Conservation (phyloP, 2,113 vertebrate genomes). For the Psephotus haematonotus region DNA sequence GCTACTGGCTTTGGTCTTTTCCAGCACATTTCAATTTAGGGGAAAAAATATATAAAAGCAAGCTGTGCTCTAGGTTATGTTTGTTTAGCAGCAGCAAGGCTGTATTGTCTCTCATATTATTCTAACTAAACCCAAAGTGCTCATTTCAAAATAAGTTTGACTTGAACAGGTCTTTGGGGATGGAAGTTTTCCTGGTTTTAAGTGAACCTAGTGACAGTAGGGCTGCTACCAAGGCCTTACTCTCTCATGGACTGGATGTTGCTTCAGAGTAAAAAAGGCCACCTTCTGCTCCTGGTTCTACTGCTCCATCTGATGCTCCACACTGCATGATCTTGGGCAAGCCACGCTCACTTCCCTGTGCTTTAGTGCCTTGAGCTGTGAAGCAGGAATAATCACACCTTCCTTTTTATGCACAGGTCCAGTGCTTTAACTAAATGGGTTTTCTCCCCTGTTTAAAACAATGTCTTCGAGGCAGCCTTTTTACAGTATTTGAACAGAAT, state of each 20-base stretch:
- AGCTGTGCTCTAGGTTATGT: neutral
- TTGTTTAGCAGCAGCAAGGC: neutral
- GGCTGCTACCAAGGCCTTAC: neutral
- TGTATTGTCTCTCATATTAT: neutral
- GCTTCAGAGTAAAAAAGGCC: neutral
- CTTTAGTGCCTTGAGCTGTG: neutral
- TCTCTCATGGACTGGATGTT: neutral
- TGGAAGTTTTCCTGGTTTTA: neutral
- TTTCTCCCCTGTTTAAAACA: neutral
- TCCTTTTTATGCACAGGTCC: neutral
- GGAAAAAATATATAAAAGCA: neutral
- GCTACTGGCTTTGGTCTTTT: constrained; percentile 18
- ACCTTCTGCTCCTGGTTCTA: neutral
- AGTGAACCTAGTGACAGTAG: neutral
- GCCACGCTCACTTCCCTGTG: neutral
- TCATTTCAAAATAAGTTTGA: neutral
- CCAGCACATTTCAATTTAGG: neutral
- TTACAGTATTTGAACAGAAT: neutral
- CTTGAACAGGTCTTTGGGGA: neutral
- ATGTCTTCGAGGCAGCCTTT: neutral
- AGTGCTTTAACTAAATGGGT: neutral
- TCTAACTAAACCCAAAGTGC: neutral
- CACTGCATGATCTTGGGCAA: neutral
- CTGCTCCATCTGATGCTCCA: accelerated
- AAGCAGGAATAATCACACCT: neutral